Evolutionary conservation across 2,797 vertebrate species (phyloP), one percentile per base, ranked within the genome.

Genomic region (Eleutherodactylus coqui): DNA sequence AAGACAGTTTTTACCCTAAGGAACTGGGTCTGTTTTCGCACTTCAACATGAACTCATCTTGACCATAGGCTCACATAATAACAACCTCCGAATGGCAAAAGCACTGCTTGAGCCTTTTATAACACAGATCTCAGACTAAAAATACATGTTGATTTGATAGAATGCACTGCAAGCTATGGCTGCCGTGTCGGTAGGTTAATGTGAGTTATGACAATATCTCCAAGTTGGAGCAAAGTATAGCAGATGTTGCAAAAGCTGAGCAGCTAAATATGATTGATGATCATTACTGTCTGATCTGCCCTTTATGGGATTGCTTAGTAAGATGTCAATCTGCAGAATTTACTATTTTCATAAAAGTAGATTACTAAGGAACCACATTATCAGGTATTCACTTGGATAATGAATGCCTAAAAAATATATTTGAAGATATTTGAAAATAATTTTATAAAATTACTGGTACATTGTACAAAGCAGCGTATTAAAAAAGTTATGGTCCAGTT

Each of bases 81-180:
- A 75, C 36, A 72, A 72, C 21, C 32, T 49, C 34, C 53, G 76
- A 62, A 41, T 51, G 43, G 82, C n/a, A 67, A 73, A 78, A 79
- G 80, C 21, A 49, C 82, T 84, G 77, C 55, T 64, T 69, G 82
- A 87, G 55, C 75, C 86, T 81, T 64, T 67, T 85, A 69, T 49
- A 79, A 75, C 86, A 76, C 3, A 10, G n/a, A 53, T 87, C 58
- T 55, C 10, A 85, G 82, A 81, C 82, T 81, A 70, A 81, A 87
- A 87, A 84, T 85, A 70, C 38, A 85, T 87, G 86, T 53, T 85
- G 77, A 85, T 87, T 75, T 87, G 77, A 84, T 85, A 87, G 69
- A 36, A 87, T 67, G 58, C 82, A 84, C 55, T 81, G 78, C 77
- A 87, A 81, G 69, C 84, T 85, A 87, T 87, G 21, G 86, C 82